phyloP scores from a whole-genome alignment of 2,888 invertebrate species.

The Ophion slaviceki region DNA sequence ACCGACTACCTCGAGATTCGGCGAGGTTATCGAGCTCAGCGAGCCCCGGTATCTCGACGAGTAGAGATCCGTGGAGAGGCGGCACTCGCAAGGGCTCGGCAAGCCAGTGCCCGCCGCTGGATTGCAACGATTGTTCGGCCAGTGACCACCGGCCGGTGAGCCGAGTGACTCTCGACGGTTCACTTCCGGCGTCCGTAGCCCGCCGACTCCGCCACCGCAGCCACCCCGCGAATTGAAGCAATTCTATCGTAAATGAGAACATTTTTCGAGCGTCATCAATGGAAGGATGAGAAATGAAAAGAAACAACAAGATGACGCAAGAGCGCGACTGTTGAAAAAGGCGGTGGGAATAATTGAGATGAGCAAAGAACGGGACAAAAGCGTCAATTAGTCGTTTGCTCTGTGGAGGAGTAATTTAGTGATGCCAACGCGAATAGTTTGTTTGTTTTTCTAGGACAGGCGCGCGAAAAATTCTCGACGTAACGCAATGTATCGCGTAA shows the following conservation, averaged over 20 bases:
- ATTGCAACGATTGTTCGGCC: slow-evolving; percentile 75
- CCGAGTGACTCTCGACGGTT: slow-evolving; percentile 80
- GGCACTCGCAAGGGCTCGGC: slow-evolving; percentile 81
- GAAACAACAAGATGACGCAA: not conserved
- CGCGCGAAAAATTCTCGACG: too few species aligned
- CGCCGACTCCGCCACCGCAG: slow-evolving; percentile 62
- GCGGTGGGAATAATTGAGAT: not conserved
- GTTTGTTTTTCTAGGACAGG: not conserved
- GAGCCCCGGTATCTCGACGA: slow-evolving; percentile 81
- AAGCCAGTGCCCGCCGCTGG: slow-evolving; percentile 72
- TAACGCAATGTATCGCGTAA: too few species aligned
- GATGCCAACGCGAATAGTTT: not conserved
- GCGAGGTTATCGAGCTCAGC: slow-evolving; percentile 81
- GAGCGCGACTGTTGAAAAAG: not conserved
- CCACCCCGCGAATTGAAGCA: slow-evolving; percentile 76
- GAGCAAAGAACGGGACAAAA: not conserved
- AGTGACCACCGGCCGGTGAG: slow-evolving; percentile 76
- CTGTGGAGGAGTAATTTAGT: not conserved
- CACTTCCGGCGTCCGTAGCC: slow-evolving; percentile 80
- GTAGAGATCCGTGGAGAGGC: slow-evolving; percentile 80
- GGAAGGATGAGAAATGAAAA: not conserved
- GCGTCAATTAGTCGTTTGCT: not conserved
- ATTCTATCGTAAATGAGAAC: slow-evolving; percentile 68
- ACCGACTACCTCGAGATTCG: slow-evolving; percentile 78
- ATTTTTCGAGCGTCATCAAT: not conserved